phyloP scores from a whole-genome alignment of 2,797 vertebrate species.

The Sebastiscus albofasciatus region DNA sequence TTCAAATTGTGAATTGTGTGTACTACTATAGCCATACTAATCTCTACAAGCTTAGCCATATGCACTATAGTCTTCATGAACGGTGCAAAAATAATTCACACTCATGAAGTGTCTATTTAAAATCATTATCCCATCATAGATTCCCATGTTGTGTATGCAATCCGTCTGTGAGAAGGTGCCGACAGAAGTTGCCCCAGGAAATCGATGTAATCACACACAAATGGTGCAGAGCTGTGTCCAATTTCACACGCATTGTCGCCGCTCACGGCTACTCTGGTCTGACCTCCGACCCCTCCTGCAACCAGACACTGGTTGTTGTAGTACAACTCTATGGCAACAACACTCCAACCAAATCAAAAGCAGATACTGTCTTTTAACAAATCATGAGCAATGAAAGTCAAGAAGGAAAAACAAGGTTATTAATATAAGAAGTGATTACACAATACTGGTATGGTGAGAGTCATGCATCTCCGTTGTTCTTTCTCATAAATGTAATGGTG shows the following conservation, averaged over 20 bases:
- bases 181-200: slow-evolving; percentile 75
- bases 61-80: neutral
- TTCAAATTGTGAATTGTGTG: neutral
- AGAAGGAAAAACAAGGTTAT: neutral
- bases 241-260: slow-evolving; percentile 70
- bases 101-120: neutral
- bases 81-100: neutral
- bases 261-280: slow-evolving; percentile 70
- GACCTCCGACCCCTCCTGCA: slow-evolving; percentile 69
- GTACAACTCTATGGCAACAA: slow-evolving; percentile 45
- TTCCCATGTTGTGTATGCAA: slow-evolving; percentile 24
- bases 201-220: slow-evolving; percentile 75
- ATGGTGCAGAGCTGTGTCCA: slow-evolving; percentile 70
- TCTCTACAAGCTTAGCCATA: neutral
- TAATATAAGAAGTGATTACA: neutral
- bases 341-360: slow-evolving; percentile 61
- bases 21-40: neutral
- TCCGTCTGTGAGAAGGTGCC: slow-evolving; percentile 49
- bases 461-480: neutral
- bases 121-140: neutral
- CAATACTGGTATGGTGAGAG: neutral
- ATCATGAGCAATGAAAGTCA: slow-evolving; percentile 25
- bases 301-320: slow-evolving; percentile 63
- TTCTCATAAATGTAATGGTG: neutral
- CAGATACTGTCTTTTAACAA: slow-evolving; percentile 46